Base-by-base conservation (phyloP, 2,797 vertebrate species). In the Dallia pectoralis region DNA sequence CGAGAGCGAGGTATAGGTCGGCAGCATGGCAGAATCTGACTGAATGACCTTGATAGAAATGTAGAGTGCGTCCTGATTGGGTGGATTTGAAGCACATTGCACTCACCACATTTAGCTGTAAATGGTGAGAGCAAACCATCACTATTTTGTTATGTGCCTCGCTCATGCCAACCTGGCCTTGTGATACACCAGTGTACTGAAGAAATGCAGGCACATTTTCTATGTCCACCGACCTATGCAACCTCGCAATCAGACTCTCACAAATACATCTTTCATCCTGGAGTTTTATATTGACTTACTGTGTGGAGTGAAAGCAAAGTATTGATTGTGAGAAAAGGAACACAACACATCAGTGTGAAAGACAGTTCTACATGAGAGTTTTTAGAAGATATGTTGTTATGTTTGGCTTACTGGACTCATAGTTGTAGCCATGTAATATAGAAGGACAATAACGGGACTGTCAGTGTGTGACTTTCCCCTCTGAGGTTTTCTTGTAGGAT, bases 371-470 rank as follows among this genome's bases (percentile, higher is more conserved):
- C 77, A 84, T 75, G 15, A 85, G 77, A 32, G 71, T 75, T 78
- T 80, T 74, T 77, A 64, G 53, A 81, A 81, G 80, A 67, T 78
- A 79, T 75, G 79, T 81, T 81, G 74, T 80, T 69, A 81, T 81
- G 67, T 75, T 77, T 78, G 72, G 67, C 40, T 84, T 84, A 81
- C 79, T 68, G 69, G 81, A 79, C 77, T 72, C 72, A 66, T 61
- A 36, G 27, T 71, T 56, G 78, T 73, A 77, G 82, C 75, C 53
- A 51, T 79, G 70, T 81, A 83, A 85, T 80, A 83, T 70, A 64
- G 76, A 75, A 48, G 71, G 73, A 47, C 71, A 79, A 71, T 73
- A 80, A 87, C 82, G 84, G 81, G 81, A 85, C 84, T 75, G 69
- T 70, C 69, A n/a, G n/a, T 59, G 32, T 40, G 4, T 36, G 51